Evolutionary conservation across 2,888 invertebrate species (phyloP), one percentile per base, ranked within the genome.

Genomic region (Philereme transversata): DNA sequence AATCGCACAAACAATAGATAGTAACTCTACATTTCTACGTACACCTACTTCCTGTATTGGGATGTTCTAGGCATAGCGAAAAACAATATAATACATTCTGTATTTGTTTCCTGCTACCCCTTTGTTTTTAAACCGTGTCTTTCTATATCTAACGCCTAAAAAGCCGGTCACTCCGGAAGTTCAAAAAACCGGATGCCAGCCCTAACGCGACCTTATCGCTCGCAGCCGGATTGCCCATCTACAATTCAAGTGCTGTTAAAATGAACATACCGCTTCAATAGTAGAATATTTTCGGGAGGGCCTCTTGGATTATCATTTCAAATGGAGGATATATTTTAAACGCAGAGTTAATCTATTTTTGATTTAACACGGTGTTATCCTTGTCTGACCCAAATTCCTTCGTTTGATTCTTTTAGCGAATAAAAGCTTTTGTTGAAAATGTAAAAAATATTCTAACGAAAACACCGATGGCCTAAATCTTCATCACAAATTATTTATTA

Each of bases 241-340:
- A 77, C 75, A 77, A 74, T 69, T 64, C 64, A 70, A 70, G 73
- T 65, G 67, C 59, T 68, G 72, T 71, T 65, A 66, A 68, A 74
- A 68, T 72, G 65, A 71, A 68, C 71, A 62, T 54, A 50, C 53
- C 59, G 57, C 52, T 68, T 51, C 51, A 70, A 49, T 10, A 9
- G 52, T 33, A 44, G 46, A 62, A 49, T 57, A 36, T 57, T 58
- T 48, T 56, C 44, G 9, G 22, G 34, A 53, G 46, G 33, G 34
- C 53, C 55, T 11, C 53, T 38, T 5, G 45, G 51, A 48, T 48
- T 46, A 56, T 48, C 44, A 51, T 49, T 57, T 50, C 47, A 55
- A 48, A 41, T 41, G 34, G 33, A n/a, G 49, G 5, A 44, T 38
- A 50, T 56, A 50, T 44, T n/a, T 50, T 38, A 44, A 51, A 41